phyloP scores from a whole-genome alignment of 2,888 invertebrate genomes.

The Drosophila nr. perissopoda region DNA sequence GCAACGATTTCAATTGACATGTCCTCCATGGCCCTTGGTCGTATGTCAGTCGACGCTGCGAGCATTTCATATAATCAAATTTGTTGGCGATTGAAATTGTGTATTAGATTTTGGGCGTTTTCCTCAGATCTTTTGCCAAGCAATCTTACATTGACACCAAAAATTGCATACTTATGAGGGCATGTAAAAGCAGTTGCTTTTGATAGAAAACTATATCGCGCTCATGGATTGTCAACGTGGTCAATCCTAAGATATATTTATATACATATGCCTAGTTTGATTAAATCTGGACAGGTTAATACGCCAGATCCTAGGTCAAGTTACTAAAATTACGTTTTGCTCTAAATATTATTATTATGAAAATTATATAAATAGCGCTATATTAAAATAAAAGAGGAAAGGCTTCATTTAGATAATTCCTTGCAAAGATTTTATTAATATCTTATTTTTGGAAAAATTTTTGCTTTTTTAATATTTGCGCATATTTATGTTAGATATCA shows the following conservation, averaged over 20 bases:
- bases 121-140: slow-evolving; percentile 42
- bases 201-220: not conserved
- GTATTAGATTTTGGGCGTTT: slow-evolving; percentile 47
- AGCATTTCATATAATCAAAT: slow-evolving; percentile 67
- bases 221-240: not conserved
- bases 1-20: slow-evolving; percentile 33
- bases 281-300: not conserved
- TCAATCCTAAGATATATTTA: not conserved
- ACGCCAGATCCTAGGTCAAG: not conserved
- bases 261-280: not conserved
- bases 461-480: not conserved
- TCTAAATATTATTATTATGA: not conserved
- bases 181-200: not conserved
- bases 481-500: not conserved
- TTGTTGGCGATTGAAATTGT: slow-evolving; percentile 43
- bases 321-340: not conserved
- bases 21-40: slow-evolving; percentile 5
- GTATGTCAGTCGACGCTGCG: slow-evolving; percentile 54
- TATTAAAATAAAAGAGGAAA: not conserved
- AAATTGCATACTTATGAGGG: slow-evolving; percentile 62
- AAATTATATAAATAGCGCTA: not conserved
- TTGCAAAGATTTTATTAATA: not conserved
- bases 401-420: too few species aligned
- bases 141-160: slow-evolving; percentile 20
- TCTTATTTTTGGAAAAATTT: fast-evolving